These are phyloP conservation scores for Hassar affinis DNA, from an alignment of 2,113 vertebrate species.

Conservation along the genomic window DNA sequence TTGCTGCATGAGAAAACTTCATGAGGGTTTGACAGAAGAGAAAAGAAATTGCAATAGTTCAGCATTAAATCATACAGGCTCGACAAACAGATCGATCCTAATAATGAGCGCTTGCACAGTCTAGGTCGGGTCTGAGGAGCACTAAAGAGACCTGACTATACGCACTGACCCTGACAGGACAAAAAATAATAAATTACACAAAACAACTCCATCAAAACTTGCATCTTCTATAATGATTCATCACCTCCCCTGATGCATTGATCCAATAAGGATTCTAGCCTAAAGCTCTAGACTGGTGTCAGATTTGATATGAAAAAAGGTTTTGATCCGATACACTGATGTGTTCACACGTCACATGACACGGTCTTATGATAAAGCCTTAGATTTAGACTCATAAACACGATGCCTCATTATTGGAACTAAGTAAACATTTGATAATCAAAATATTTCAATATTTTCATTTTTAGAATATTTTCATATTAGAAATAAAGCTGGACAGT, in stretches of 20 bases:
- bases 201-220: neutral
- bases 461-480: too few species aligned
- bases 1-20: neutral
- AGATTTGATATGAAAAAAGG: neutral
- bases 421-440: too few species aligned
- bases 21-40: neutral
- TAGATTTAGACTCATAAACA: neutral
- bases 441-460: too few species aligned
- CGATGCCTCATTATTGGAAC: neutral
- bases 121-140: neutral
- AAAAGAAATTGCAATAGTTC: neutral
- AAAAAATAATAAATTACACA: neutral
- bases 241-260: neutral
- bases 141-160: neutral
- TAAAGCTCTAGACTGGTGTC: neutral
- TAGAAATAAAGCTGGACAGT: too few species aligned
- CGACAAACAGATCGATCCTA: conserved; percentile 14
- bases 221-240: neutral
- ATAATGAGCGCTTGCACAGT: conserved; percentile 1
- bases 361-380: neutral
- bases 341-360: neutral
- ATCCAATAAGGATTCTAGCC: neutral
- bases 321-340: neutral
- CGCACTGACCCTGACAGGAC: neutral
- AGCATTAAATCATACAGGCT: neutral